A percentile compares a stretch with the other conserved stretches of the same genome.
phyloP scores from a whole-genome alignment of 2,888 invertebrate genomes.

The Drosophila colorata region DNA sequence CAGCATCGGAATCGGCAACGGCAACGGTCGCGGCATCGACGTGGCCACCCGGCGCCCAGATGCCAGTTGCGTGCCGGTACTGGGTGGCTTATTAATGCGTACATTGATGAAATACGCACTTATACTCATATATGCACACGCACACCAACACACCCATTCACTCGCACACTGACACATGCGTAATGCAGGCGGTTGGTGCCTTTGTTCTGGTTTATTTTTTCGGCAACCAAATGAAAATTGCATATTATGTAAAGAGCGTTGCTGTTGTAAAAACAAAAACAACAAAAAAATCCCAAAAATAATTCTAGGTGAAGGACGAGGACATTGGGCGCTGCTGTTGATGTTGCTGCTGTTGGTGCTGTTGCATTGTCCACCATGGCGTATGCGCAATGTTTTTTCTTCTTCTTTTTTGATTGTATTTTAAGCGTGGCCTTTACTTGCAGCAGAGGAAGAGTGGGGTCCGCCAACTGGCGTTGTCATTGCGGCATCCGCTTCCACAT shows the following conservation, averaged over 20 bases:
- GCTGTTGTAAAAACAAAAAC: constrained; percentile 43
- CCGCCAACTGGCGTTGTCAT: constrained; percentile 57
- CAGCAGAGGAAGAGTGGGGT: constrained; percentile 6
- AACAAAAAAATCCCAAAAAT: constrained; percentile 74
- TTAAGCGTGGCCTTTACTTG: constrained; percentile 53
- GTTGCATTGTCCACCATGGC: constrained; percentile 43
- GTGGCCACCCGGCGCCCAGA: constrained; percentile 61
- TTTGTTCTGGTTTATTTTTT: constrained; percentile 56
- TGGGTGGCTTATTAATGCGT: constrained; percentile 79
- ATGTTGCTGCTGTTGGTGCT: constrained; percentile 10
- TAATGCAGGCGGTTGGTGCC: constrained; percentile 64
- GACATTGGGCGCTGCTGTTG: constrained; percentile 48
- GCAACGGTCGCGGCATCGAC: constrained; percentile 13
- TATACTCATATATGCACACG: constrained; percentile 37
- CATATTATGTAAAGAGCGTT: constrained; percentile 80
- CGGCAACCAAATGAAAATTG: constrained; percentile 75
- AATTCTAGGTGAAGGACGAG: constrained; percentile 84
- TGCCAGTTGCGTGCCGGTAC: constrained; percentile 42
- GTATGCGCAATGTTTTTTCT: constrained; percentile 56
- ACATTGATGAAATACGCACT: constrained; percentile 80
- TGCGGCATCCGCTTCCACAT: constrained; percentile 58
- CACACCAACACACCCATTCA: constrained; percentile 34
- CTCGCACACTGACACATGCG: constrained; percentile 56
- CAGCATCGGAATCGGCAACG: constrained; percentile 5
- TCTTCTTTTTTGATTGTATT: constrained; percentile 64